These are phyloP conservation scores for Cataglyphis cursor DNA, from an alignment of 2,888 invertebrate genomes.

Conservation along the genomic window DNA sequence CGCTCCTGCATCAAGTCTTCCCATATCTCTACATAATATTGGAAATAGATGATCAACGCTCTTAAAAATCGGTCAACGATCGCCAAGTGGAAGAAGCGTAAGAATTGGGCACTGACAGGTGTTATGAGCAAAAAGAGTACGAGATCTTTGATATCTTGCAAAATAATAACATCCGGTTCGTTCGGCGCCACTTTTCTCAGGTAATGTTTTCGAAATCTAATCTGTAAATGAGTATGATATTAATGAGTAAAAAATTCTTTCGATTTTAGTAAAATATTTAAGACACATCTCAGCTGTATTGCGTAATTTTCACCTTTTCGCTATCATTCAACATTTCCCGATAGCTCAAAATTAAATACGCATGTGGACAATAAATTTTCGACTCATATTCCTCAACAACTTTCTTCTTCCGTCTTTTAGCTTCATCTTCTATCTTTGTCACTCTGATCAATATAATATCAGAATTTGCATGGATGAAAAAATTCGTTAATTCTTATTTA, in stretches of 20 bases:
- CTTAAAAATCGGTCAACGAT: conserved; percentile 90
- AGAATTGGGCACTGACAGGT: conserved; percentile 88
- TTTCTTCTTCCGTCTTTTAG: conserved; percentile 67
- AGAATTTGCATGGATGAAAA: neutral
- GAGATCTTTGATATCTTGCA: conserved; percentile 89
- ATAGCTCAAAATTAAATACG: conserved; percentile 79
- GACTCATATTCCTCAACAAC: conserved; percentile 55
- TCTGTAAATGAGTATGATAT: conserved; percentile 83
- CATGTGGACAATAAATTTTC: conserved; percentile 80
- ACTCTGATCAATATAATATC: conserved; percentile 40
- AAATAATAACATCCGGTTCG: conserved; percentile 88
- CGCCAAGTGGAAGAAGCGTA: conserved; percentile 89
- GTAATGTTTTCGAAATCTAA: conserved; percentile 88
- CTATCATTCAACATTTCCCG: conserved; percentile 78
- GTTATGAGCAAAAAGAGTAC: conserved; percentile 88
- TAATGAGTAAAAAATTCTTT: conserved; percentile 16
- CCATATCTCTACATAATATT: conserved; percentile 90
- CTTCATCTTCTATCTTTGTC: conserved; percentile 70
- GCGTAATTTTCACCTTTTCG: conserved; percentile 77
- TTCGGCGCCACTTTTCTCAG: conserved; percentile 88
- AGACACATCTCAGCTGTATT: neutral
- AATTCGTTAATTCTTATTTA: neutral
- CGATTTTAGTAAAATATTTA: neutral
- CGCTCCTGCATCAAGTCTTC: conserved; percentile 88
- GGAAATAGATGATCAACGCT: conserved; percentile 89